Evolutionary conservation across 1,140 invertebrate genomes (phyloP).

Genomic region (Bombus cullumanus): DNA sequence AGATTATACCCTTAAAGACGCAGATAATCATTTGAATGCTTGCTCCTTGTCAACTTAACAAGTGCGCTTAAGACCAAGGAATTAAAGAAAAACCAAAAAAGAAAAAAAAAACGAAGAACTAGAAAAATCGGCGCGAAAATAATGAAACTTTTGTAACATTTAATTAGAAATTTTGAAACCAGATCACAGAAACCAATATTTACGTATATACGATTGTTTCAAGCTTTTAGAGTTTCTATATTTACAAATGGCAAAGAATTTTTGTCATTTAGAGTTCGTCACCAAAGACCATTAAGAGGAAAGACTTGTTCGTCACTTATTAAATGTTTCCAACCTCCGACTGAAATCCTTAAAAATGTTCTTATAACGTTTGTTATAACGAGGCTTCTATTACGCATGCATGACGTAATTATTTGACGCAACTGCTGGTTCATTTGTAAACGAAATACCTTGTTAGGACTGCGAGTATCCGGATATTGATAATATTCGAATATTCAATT

Average conservation of each 20-base stretch:
- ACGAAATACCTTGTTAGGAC: conserved; percentile 4
- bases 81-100: conserved; percentile 12
- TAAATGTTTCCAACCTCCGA: conserved; percentile 31
- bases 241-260: not conserved
- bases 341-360: conserved; percentile 20
- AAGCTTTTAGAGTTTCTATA: conserved; percentile 37
- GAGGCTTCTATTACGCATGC: conserved; percentile 31
- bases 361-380: conserved; percentile 25
- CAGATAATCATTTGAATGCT: conserved; percentile 29
- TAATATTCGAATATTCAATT: conserved; percentile 28
- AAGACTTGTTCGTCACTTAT: conserved; percentile 27
- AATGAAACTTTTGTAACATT: conserved; percentile 45
- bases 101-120: not conserved
- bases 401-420: conserved; percentile 27
- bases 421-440: conserved; percentile 28
- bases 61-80: conserved; percentile 60
- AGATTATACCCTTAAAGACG: not conserved
- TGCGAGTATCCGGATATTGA: conserved; percentile 3
- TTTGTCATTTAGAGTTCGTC: conserved; percentile 6
- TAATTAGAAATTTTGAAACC: conserved; percentile 10
- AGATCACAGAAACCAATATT: conserved; percentile 5
- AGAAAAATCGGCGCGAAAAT: not conserved
- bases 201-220: conserved; percentile 24
- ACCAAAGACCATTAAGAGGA: conserved; percentile 28
- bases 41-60: conserved; percentile 44